Conservation (phyloP, 2,888 invertebrate genomes). For the Nymphalis polychloros region DNA sequence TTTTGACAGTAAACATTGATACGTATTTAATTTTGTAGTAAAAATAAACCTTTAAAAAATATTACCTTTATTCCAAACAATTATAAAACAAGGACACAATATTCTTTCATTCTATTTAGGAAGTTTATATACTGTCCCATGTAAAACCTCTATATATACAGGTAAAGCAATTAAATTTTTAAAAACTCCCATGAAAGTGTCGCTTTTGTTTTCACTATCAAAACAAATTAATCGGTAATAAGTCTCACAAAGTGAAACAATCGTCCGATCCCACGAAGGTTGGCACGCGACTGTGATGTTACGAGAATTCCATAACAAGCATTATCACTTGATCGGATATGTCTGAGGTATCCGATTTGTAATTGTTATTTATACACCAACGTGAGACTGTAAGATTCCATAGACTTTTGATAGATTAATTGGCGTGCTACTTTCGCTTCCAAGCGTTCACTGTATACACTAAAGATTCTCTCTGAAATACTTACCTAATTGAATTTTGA, state of each 20-base stretch:
- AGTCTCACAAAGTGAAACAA: conserved; percentile 29
- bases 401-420: conserved; percentile 22
- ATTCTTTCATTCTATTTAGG: too few species aligned
- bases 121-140: too few species aligned
- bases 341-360: conserved; percentile 31
- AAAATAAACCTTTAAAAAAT: too few species aligned
- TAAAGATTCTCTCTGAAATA: neutral
- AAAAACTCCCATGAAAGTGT: conserved; percentile 11
- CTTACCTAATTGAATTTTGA: too few species aligned
- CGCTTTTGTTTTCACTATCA: conserved; percentile 7
- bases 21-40: too few species aligned
- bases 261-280: conserved; percentile 45
- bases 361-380: conserved; percentile 30
- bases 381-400: conserved; percentile 23
- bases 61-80: too few species aligned
- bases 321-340: conserved; percentile 35
- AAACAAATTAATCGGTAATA: conserved; percentile 21
- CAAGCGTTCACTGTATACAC: neutral
- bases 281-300: conserved; percentile 44
- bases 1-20: too few species aligned
- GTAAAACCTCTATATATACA: too few species aligned
- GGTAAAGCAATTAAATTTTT: neutral
- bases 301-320: conserved; percentile 33
- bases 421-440: conserved; percentile 18
- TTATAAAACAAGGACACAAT: too few species aligned